phyloP scores from a whole-genome alignment of 2,797 vertebrate genomes.

The Poecilia velifera region DNA sequence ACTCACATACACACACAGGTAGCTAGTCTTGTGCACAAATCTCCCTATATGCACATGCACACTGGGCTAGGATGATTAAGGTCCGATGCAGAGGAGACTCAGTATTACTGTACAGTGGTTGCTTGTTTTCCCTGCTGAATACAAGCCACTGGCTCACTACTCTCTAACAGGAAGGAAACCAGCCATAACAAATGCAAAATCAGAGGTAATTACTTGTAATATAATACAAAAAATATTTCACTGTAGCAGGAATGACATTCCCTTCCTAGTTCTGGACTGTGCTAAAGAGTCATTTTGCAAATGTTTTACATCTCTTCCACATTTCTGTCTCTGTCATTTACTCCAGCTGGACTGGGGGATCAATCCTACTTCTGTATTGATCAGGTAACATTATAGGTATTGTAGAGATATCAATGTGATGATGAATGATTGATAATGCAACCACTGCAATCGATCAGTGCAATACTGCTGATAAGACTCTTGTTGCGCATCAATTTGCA shows the following conservation, averaged over 20 bases:
- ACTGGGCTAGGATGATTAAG: slow-evolving; percentile 76
- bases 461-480: slow-evolving; percentile 71
- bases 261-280: slow-evolving; percentile 19
- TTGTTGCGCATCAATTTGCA: slow-evolving; percentile 52
- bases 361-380: slow-evolving; percentile 64
- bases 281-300: slow-evolving; percentile 20
- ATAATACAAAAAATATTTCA: slow-evolving; percentile 71
- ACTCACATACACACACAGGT: slow-evolving; percentile 18
- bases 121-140: slow-evolving; percentile 79
- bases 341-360: slow-evolving; percentile 48
- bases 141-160: slow-evolving; percentile 72
- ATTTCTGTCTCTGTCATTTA: slow-evolving; percentile 43
- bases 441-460: slow-evolving; percentile 67
- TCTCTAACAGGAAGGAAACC: slow-evolving; percentile 73
- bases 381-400: slow-evolving; percentile 75
- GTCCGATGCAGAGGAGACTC: slow-evolving; percentile 72
- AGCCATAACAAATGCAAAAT: slow-evolving; percentile 75
- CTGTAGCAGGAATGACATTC: slow-evolving; percentile 56
- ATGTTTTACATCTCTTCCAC: slow-evolving; percentile 34
- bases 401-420: slow-evolving; percentile 77
- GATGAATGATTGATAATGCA: slow-evolving; percentile 78
- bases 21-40: slow-evolving; percentile 65
- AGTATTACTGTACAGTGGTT: slow-evolving; percentile 58
- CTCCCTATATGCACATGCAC: slow-evolving; percentile 77
- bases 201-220: slow-evolving; percentile 76